Evolutionary conservation across 2,113 vertebrate species (phyloP).

Genomic region (Tiliqua scincoides): DNA sequence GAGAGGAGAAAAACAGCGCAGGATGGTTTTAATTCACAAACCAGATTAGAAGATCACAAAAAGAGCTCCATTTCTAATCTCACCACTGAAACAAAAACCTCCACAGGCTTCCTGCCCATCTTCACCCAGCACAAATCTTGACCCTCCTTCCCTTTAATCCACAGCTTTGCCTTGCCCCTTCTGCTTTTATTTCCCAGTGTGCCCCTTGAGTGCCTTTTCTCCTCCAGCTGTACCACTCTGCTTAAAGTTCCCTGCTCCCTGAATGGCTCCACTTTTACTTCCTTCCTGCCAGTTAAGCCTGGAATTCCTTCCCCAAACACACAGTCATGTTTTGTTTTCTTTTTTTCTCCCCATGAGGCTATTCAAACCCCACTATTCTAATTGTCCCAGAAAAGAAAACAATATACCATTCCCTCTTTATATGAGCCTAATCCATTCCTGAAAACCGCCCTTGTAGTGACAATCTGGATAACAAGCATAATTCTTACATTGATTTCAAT

Average conservation of each 20-base stretch:
- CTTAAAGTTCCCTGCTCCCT: not conserved
- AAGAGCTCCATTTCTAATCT: not conserved
- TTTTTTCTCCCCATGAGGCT: not conserved
- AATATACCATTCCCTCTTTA: too few species aligned
- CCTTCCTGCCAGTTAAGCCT: not conserved
- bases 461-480: too few species aligned
- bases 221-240: not conserved
- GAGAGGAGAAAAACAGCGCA: accelerated
- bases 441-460: too few species aligned
- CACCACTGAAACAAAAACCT: not conserved
- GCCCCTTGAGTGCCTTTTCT: not conserved
- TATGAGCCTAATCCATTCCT: too few species aligned
- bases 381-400: too few species aligned
- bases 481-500: too few species aligned
- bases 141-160: not conserved
- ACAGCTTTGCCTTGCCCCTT: not conserved
- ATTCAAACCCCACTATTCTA: not conserved
- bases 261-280: not conserved
- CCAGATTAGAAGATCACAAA: not conserved
- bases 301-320: not conserved
- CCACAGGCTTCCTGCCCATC: not conserved
- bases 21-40: not conserved
- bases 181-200: not conserved
- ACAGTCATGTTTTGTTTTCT: too few species aligned
- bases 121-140: accelerated